These are phyloP conservation scores for Onthophagus sagittarius DNA, from an alignment of 2,888 invertebrate species.

Conservation along the genomic window DNA sequence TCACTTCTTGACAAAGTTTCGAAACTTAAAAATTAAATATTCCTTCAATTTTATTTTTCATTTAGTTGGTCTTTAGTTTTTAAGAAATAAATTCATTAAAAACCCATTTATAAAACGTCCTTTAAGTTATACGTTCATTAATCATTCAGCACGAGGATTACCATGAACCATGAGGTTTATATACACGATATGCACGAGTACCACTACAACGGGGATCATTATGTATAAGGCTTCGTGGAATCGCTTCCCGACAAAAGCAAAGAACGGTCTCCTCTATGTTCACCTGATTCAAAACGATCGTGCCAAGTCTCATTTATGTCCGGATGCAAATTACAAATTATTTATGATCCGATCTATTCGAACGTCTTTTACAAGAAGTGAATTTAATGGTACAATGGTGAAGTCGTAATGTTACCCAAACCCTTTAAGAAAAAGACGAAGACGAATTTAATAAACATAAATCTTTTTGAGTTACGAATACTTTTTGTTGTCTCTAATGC, in stretches of 20 bases:
- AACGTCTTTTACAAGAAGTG: neutral
- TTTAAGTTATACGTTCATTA: constrained; percentile 10
- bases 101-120: neutral
- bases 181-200: neutral
- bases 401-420: too few species aligned
- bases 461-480: too few species aligned
- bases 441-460: too few species aligned
- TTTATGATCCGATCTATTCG: neutral
- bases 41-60: neutral
- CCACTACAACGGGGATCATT: constrained; percentile 9
- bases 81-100: neutral
- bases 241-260: constrained; percentile 2
- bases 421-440: too few species aligned
- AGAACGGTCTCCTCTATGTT: neutral
- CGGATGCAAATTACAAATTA: constrained; percentile 9
- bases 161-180: neutral
- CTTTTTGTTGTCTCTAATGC: neutral
- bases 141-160: constrained; percentile 7
- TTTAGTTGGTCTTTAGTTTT: neutral
- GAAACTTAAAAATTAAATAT: too few species aligned
- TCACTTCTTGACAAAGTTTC: too few species aligned
- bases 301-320: constrained; percentile 6
- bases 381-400: too few species aligned
- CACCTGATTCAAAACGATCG: neutral
- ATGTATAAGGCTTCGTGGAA: neutral